Evolutionary conservation across 2,888 invertebrate species (phyloP).

Genomic region (Scrobipalpa costella): DNA sequence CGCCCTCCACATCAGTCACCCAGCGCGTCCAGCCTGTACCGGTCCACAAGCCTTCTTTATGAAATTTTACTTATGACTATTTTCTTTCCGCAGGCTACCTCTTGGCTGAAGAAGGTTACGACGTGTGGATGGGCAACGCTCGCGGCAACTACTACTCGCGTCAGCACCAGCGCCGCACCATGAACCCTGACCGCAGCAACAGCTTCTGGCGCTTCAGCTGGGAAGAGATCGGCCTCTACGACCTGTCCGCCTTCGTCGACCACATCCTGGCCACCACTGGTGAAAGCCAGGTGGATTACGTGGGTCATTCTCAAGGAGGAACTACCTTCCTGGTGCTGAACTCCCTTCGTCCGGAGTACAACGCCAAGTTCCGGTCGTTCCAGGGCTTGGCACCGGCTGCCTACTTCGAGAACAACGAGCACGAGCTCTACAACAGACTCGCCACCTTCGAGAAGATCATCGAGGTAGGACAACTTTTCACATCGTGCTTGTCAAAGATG

Average conservation of each 20-base stretch:
- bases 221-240: slow-evolving; percentile 60
- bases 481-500: too few relatives aligned
- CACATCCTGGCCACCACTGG: slow-evolving; percentile 46
- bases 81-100: slow-evolving; percentile 50
- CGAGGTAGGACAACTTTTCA: slow-evolving; percentile 48
- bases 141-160: slow-evolving; percentile 86
- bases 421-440: slow-evolving; percentile 38
- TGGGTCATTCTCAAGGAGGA: slow-evolving; percentile 68
- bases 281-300: slow-evolving; percentile 54
- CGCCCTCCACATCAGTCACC: too few relatives aligned
- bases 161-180: slow-evolving; percentile 43
- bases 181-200: slow-evolving; percentile 49
- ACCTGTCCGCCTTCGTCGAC: slow-evolving; percentile 56
- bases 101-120: slow-evolving; percentile 84
- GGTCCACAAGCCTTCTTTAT: too few relatives aligned
- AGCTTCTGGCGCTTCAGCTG: slow-evolving; percentile 62
- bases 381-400: slow-evolving; percentile 66
- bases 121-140: slow-evolving; percentile 90
- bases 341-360: slow-evolving; percentile 61
- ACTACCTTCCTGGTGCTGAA: slow-evolving; percentile 61
- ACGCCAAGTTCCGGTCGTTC: slow-evolving; percentile 57
- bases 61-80: too few relatives aligned
- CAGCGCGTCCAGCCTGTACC: too few relatives aligned
- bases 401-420: slow-evolving; percentile 50
- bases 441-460: slow-evolving; percentile 46